Conservation (phyloP, 2,113 vertebrate species). For the Lophotis ruficrista region DNA sequence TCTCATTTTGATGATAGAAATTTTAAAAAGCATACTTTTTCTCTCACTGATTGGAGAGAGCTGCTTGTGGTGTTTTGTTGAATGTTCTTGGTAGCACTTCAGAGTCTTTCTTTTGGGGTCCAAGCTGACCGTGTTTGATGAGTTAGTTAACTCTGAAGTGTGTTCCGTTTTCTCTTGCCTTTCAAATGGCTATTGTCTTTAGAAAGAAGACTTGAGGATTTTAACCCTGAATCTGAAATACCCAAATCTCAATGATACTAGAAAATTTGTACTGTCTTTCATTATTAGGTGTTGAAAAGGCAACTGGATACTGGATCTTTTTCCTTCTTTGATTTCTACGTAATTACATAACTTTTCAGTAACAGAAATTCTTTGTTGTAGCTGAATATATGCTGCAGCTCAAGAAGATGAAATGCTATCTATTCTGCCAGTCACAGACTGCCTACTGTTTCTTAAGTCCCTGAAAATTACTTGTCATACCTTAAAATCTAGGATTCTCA, state of each 20-base stretch:
- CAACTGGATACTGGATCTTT: not conserved
- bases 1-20: not conserved
- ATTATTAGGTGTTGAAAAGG: not conserved
- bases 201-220: not conserved
- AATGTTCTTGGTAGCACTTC: not conserved
- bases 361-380: not conserved
- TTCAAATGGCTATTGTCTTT: not conserved
- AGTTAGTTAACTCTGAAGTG: not conserved
- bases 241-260: not conserved
- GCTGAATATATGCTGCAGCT: not conserved
- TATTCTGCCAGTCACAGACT: not conserved
- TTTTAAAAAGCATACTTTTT: not conserved
- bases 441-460: not conserved
- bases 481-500: not conserved
- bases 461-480: not conserved
- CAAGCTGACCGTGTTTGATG: not conserved
- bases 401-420: not conserved
- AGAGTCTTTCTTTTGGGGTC: not conserved
- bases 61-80: not conserved
- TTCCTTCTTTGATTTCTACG: not conserved
- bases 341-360: not conserved
- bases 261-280: not conserved
- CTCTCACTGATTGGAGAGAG: not conserved
- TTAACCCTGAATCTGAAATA: not conserved
- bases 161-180: not conserved